These are phyloP conservation scores for Drosophila sp. DNA, from an alignment of 1,140 invertebrate genomes.

Conservation along the genomic window DNA sequence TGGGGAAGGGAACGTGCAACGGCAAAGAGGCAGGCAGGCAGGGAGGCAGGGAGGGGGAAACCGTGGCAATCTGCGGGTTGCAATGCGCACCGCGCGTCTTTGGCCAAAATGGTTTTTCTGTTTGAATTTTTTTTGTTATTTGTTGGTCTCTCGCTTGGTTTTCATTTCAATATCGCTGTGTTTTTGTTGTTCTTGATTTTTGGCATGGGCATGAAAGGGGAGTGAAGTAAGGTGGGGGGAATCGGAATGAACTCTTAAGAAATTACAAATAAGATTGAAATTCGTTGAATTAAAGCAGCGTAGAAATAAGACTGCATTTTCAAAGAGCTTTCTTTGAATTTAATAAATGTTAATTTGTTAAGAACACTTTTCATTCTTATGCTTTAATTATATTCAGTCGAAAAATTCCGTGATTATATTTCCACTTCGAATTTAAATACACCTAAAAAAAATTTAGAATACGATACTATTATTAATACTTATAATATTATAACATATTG, in stretches of 20 bases:
- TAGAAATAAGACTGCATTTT: neutral
- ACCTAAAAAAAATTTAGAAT: no score
- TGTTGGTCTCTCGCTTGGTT: constrained; percentile 43
- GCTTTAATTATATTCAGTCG: no score
- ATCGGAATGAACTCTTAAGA: neutral
- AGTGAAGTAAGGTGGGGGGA: neutral
- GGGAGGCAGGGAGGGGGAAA: neutral
- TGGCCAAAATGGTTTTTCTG: constrained; percentile 71
- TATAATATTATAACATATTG: no score
- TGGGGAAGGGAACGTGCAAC: neutral
- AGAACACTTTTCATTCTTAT: neutral
- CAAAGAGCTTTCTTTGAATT: neutral
- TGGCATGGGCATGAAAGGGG: constrained; percentile 30
- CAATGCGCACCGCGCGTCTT: constrained; percentile 60
- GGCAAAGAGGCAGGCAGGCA: neutral
- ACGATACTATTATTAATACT: no score
- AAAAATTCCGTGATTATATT: no score
- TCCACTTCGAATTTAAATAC: no score
- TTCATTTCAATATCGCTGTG: constrained; percentile 44
- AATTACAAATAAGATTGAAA: neutral
- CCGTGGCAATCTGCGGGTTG: constrained; percentile 67
- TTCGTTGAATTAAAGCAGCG: neutral
- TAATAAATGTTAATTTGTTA: neutral
- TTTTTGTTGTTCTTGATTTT: constrained; percentile 17
- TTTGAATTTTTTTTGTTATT: constrained; percentile 9